Evolutionary conservation across 1,140 invertebrate species (phyloP), one percentile per base, ranked within the genome.

Genomic region (Drosophila miranda): DNA sequence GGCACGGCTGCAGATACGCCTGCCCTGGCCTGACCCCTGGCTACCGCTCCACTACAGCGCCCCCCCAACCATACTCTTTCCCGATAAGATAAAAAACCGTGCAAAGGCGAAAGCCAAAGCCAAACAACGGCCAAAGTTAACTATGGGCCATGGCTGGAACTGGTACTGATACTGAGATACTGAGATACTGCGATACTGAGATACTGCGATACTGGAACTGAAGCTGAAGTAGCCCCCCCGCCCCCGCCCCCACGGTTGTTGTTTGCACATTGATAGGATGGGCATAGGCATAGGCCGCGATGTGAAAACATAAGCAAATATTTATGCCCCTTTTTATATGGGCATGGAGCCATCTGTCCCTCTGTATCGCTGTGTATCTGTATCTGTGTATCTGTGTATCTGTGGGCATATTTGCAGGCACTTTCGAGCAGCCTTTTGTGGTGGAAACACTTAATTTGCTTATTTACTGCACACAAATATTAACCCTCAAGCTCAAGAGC

Each of bases 251-350:
- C 19, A 16, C 16, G 16, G 52, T 52, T 68, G 43, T 44, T 86
- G 82, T 87, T 86, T 86, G 78, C 64, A 66, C 44, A 54, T 59
- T 78, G 81, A 86, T 86, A 86, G 28, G 28, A 30, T 30, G 8
- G 7, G 23, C 23, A 26, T 26, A 26, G 23, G 23, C 19, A 11
- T 38, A 38, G 87, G 69, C 57, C 48, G 23, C 48, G 44, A 80
- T 84, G 71, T 69, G 72, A 81, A 81, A 80, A 76, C 64, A 70
- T 66, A 74, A 57, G 74, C 81, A 86, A 84, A 86, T 86, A 84
- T 84, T 83, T 79, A 76, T 79, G 62, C 34, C 59, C 59, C 70
- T 75, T 76, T 80, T 56, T 49, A 46, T 49, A 70, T 70, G 19
- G 19, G 1, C 2, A 19, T 19, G 19, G 23, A 3, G 2, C 23